These are phyloP conservation scores for Dryobates pubescens DNA, from an alignment of 2,797 vertebrate genomes.

Conservation along the genomic window DNA sequence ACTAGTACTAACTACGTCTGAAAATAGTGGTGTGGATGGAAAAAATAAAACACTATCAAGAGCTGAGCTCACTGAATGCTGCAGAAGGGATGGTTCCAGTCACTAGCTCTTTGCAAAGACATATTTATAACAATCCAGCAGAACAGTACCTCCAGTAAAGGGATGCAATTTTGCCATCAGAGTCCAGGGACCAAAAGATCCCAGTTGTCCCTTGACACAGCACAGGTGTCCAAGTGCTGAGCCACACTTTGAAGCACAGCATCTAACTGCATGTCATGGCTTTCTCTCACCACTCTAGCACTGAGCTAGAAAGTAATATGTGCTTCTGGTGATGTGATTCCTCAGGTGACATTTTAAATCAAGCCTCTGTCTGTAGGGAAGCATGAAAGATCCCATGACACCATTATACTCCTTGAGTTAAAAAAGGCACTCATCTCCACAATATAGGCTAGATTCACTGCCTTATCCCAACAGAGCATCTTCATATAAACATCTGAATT, in stretches of 20 bases:
- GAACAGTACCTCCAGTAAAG: background rate
- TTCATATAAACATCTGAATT: constrained; percentile 40
- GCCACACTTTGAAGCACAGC: background rate
- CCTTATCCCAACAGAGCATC: constrained; percentile 45
- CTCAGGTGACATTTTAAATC: constrained; percentile 66
- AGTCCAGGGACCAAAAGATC: background rate
- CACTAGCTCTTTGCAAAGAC: constrained; percentile 17
- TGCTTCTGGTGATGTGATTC: constrained; percentile 47
- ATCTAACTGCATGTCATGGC: constrained; percentile 5
- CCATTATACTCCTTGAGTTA: background rate
- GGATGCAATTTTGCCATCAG: background rate
- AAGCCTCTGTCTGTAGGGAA: constrained; percentile 44
- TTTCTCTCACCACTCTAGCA: constrained; percentile 55
- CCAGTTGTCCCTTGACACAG: background rate
- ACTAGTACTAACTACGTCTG: background rate
- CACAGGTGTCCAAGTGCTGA: background rate
- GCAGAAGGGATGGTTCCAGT: background rate
- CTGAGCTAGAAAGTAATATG: constrained; percentile 39
- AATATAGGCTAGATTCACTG: constrained; percentile 30
- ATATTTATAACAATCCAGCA: background rate
- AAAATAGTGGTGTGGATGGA: background rate
- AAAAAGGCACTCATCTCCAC: constrained; percentile 39
- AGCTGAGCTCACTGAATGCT: background rate
- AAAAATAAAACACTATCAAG: constrained; percentile 11
- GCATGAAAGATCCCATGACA: constrained; percentile 54